Evolutionary conservation across 2,797 vertebrate genomes (phyloP), one percentile per base, ranked within the genome.

Genomic region (Lacerta bilineata): DNA sequence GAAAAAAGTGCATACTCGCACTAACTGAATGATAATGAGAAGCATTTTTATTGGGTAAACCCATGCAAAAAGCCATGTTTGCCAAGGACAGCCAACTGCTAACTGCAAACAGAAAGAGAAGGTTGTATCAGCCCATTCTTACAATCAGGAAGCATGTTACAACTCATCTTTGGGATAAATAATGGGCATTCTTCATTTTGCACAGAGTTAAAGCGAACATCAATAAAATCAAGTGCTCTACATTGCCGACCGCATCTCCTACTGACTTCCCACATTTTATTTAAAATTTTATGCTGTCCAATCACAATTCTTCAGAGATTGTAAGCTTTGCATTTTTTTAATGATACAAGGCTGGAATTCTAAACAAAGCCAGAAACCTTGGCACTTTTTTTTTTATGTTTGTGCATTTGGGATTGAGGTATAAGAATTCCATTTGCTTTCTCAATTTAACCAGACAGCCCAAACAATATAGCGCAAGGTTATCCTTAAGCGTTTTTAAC

Each of bases 51-150:
- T 88, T 93, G 36, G 64, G 43, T 90, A 85, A 87, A 91, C 25
- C 80, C 92, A 95, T 95, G 95, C 94, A 95, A 55, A 91, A 94
- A 93, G 92, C 87, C 81, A 90, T 59, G n/a, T 46, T 94, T 5
- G 0, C 83, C 79, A 93, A 87, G 89, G 72, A 87, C 88, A 95
- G 94, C 83, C 90, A 94, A 88, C n/a, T 55, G 87, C 82, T 91
- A 90, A 72, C 91, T 90, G 89, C 78, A 93, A 93, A 93, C 81
- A 69, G 76, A 91, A 91, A 61, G 90, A n/a, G 6, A 74, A 41
- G 87, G 17, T 84, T 78, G 59, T 29, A 76, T 71, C 87, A 85
- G 89, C 69, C 92, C 36, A 89, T 71, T 59, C 71, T 87, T 88
- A 83, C 9, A 74, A 77, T 82, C 90, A 93, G 87, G 85, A 74